A percentile compares a stretch with the other conserved stretches of the same genome.
These are phyloP conservation scores for Caenorhabditis sp. DNA, from an alignment of 2,888 invertebrate genomes.

Conservation along the genomic window DNA sequence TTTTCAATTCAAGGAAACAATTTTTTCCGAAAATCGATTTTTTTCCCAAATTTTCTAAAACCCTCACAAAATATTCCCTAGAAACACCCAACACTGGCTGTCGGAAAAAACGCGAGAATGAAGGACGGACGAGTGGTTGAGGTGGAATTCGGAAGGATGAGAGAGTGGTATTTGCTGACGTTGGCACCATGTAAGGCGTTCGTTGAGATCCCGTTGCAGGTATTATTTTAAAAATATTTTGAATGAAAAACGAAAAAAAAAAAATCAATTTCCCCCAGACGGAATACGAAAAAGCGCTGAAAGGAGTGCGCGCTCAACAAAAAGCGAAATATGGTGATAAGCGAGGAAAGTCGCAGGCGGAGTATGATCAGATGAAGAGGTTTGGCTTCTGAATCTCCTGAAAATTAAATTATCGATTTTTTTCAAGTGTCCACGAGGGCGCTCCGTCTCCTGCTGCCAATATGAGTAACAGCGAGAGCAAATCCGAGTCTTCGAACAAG, in stretches of 20 bases:
- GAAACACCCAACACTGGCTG: conserved; percentile 31
- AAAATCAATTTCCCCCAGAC: not conserved
- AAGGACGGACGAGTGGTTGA: conserved; percentile 21
- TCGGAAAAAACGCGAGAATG: conserved; percentile 13
- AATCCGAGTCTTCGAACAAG: too few relatives aligned
- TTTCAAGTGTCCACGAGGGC: not conserved
- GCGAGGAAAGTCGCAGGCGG: conserved; percentile 7
- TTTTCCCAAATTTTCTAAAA: not conserved
- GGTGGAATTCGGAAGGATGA: conserved; percentile 42
- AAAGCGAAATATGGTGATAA: conserved; percentile 8
- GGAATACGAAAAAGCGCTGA: not conserved
- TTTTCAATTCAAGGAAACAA: too few relatives aligned
- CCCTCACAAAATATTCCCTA: not conserved
- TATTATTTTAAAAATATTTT: too few relatives aligned
- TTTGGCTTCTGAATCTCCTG: too few relatives aligned
- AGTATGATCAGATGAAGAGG: conserved; percentile 35
- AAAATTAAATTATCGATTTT: not conserved
- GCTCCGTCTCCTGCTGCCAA: too few relatives aligned
- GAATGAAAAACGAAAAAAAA: too few relatives aligned
- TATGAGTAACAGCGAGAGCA: too few relatives aligned
- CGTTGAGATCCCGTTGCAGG: conserved; percentile 3
- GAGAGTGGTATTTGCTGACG: conserved; percentile 22
- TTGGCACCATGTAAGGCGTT: conserved; percentile 22
- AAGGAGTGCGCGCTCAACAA: not conserved
- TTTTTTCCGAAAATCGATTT: not conserved